A percentile compares a stretch with the other conserved stretches of the same genome.
phyloP scores from a whole-genome alignment of 2,888 invertebrate genomes.

The Andrena haemorrhoa region DNA sequence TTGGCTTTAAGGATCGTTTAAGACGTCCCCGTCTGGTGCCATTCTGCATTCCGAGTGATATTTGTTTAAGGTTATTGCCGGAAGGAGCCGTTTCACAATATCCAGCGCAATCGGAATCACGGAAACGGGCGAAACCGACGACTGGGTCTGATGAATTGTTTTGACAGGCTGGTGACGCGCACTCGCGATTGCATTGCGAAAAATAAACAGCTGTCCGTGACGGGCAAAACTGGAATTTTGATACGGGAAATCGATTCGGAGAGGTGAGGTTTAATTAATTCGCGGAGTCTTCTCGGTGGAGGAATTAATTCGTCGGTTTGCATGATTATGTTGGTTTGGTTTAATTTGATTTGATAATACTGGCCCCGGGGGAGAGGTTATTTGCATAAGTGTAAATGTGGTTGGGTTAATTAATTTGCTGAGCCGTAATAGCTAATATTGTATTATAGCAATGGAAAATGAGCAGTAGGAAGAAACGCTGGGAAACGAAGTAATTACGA shows the following conservation, averaged over 20 bases:
- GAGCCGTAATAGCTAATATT: neutral
- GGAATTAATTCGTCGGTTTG: constrained; percentile 27
- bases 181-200: neutral
- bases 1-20: neutral
- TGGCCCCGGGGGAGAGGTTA: neutral
- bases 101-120: neutral
- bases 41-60: neutral
- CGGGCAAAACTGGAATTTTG: constrained; percentile 23
- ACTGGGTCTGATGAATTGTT: constrained; percentile 12
- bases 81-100: neutral
- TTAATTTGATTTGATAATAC: neutral
- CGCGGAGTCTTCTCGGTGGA: neutral
- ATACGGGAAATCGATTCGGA: constrained; percentile 12
- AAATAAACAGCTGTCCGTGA: constrained; percentile 2
- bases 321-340: neutral
- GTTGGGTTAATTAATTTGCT: neutral
- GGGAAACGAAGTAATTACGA: neutral
- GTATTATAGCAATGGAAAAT: too few species aligned
- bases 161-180: constrained; percentile 9
- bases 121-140: neutral
- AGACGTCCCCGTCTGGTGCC: neutral
- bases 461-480: neutral
- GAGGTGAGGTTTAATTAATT: constrained; percentile 26
- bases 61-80: neutral
- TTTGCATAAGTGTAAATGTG: neutral